Conservation (phyloP, 37 sponge, comb jelly and placozoan species). For the Theonella swinhoei region DNA sequence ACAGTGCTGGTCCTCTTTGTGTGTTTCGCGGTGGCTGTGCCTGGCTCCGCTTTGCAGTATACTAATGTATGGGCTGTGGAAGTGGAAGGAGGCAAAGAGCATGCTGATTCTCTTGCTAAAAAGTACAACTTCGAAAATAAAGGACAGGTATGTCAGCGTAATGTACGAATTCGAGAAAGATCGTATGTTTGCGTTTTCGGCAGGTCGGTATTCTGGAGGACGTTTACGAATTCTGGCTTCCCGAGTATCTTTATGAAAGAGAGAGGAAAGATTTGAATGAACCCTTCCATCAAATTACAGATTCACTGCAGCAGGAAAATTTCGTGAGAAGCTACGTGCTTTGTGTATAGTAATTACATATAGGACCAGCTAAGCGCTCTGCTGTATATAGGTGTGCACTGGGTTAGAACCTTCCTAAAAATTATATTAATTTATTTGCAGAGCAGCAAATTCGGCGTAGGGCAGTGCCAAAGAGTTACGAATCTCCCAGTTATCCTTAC, state of each 20-base stretch:
- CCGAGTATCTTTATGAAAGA: neutral
- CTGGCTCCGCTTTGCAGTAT: too few species aligned
- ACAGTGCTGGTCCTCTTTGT: too few species aligned
- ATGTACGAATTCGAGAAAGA: too few species aligned
- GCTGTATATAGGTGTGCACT: too few species aligned
- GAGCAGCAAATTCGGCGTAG: constrained; percentile 6
- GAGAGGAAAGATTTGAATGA: neutral
- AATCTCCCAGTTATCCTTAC: neutral
- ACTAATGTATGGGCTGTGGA: constrained; percentile 11
- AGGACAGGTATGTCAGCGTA: neutral
- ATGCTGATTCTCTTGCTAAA: neutral
- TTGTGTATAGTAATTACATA: neutral
- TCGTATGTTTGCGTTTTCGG: neutral
- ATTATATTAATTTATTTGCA: too few species aligned
- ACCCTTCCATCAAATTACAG: neutral
- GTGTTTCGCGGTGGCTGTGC: too few species aligned
- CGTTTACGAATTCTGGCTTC: constrained; percentile 2
- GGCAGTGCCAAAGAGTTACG: neutral
- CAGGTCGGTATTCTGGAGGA: constrained; percentile 7
- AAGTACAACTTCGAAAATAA: constrained; percentile 1
- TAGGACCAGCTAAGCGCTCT: too few species aligned
- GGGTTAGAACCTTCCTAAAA: too few species aligned
- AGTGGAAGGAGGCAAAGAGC: neutral
- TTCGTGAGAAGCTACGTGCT: neutral
- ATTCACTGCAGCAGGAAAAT: neutral